Evolutionary conservation across 2,113 vertebrate genomes (phyloP), one percentile per base, ranked within the genome.

Genomic region (Catharus bicknelli): DNA sequence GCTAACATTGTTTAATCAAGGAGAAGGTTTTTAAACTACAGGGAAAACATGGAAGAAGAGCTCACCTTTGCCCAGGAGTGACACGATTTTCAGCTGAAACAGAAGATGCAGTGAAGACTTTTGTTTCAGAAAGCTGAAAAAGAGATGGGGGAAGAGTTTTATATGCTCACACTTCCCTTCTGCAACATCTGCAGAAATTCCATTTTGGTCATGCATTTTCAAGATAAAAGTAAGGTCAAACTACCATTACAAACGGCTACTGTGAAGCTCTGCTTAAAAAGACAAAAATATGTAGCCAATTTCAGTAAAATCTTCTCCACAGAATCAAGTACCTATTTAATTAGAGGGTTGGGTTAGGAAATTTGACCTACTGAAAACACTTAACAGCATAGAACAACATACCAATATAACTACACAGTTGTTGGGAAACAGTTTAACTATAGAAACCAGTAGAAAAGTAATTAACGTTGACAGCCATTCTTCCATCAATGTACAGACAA

Each of bases 101-200:
- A 96, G 98, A 98, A 26, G 99, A 99, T 66, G 99, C 98, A 68
- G 98, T 99, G 89, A 99, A 99, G 57, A 99, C 99, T 97, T 99
- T 99, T 72, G 99, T 99, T 98, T 99, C 99, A 91, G 99, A 99
- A 97, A 99, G 98, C 99, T 99, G 96, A 77, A 90, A 73, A 53
- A 58, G 42, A 93, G 54, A 18, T 26, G 34, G 7, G 1, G 9
- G 6, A 45, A 54, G 25, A 54, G 40, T 82, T 90, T 95, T 84
- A 96, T 4, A 32, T 5, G 12, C 9, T 87, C 25, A 61, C 15
- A 22, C 10, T 36, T 57, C 62, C 50, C 9, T 25, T 19, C 19
- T 77, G 78, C 1, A 16, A 50, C 30, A 94, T 38, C 57, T 43
- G 34, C 47, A 66, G 40, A 50, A 94, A 89, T 48, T 69, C 19